Base-by-base conservation (phyloP, 2,113 vertebrate genomes). In the Megalops atlanticus region DNA sequence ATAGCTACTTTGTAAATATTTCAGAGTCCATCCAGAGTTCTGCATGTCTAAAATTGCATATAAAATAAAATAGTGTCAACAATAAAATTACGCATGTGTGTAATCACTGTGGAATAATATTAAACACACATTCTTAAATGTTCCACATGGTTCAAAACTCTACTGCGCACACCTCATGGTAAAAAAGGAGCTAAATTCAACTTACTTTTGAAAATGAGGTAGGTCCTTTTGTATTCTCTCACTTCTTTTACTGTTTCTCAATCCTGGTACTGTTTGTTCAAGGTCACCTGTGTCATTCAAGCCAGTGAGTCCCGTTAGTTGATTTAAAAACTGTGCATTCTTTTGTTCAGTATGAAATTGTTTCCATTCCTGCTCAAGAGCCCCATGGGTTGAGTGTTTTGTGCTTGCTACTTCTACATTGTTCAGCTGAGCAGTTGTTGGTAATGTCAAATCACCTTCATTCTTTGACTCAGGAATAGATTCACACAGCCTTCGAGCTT, bases 121-220 rank as follows among this genome's bases (percentile, higher is more conserved):
- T n/a, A n/a, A n/a, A n/a, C n/a, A n/a, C n/a, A n/a, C n/a, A n/a
- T n/a, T n/a, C n/a, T n/a, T n/a, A n/a, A n/a, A n/a, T n/a, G n/a
- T n/a, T n/a, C n/a, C n/a, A n/a, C n/a, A n/a, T n/a, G n/a, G n/a
- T n/a, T n/a, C n/a, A n/a, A n/a, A n/a, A n/a, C n/a, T n/a, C n/a
- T n/a, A n/a, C n/a, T n/a, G n/a, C n/a, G n/a, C n/a, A n/a, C n/a
- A n/a, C n/a, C n/a, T n/a, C n/a, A n/a, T n/a, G n/a, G n/a, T n/a
- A n/a, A n/a, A n/a, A n/a, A n/a, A n/a, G n/a, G n/a, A n/a, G n/a
- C n/a, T n/a, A n/a, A 35, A 83, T 79, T 1, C 10, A 33, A 82
- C 84, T 92, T 87, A 91, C 92, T 82, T 86, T 78, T 74, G 81
- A 75, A 76, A 45, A 39, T 74, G 84, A 39, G 15, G 16, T 38